These are phyloP conservation scores for Sthenelais limicola DNA, from an alignment of 2,888 invertebrate genomes.

Conservation along the genomic window DNA sequence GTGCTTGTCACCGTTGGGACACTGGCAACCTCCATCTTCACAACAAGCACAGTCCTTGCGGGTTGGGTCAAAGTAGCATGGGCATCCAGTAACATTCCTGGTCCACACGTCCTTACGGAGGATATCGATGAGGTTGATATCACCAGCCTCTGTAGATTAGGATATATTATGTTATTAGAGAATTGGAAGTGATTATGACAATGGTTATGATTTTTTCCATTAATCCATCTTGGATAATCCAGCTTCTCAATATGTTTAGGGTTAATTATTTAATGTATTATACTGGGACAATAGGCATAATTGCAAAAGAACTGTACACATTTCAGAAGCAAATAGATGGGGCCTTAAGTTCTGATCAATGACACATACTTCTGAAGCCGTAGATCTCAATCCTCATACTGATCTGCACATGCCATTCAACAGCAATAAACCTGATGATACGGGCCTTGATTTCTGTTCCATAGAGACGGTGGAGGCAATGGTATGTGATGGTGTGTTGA, in stretches of 20 bases:
- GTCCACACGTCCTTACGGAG: constrained; percentile 46
- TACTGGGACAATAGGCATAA: too few species aligned
- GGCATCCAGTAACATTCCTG: constrained; percentile 50
- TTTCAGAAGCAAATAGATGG: too few species aligned
- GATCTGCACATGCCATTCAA: constrained; percentile 25
- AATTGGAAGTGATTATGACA: too few species aligned
- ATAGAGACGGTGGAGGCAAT: constrained; percentile 40
- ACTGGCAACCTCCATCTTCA: constrained; percentile 54
- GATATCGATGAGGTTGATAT: constrained; percentile 19
- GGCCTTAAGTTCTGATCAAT: too few species aligned
- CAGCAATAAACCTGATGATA: constrained; percentile 30
- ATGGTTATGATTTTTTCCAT: too few species aligned
- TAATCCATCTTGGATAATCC: too few species aligned
- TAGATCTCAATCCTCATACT: constrained; percentile 36
- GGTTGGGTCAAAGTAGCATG: constrained; percentile 47
- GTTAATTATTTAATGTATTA: too few species aligned
- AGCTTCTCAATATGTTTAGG: too few species aligned
- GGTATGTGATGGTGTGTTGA: constrained; percentile 24
- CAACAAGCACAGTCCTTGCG: constrained; percentile 54
- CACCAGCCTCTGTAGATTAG: constrained; percentile 32
- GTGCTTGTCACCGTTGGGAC: constrained; percentile 48
- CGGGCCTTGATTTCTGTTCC: constrained; percentile 30
- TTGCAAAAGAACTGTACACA: too few species aligned
- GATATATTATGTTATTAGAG: too few species aligned
- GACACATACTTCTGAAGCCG: constrained; percentile 36